Evolutionary conservation across 2,888 invertebrate genomes (phyloP).

Genomic region (Thereva nobilitata): DNA sequence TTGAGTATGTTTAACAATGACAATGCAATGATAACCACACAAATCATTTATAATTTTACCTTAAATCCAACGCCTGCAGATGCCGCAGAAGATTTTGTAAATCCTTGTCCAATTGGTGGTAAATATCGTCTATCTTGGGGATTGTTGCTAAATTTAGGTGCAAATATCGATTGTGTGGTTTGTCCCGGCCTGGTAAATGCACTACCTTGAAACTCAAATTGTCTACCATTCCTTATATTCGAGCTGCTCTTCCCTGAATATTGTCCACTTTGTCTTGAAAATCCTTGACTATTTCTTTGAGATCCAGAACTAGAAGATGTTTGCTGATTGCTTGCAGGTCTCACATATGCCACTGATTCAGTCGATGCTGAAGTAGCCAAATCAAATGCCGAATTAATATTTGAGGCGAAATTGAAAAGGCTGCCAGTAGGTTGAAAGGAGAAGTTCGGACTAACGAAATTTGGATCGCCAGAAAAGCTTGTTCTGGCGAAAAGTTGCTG

Average conservation of each 20-base stretch:
- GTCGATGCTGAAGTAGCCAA: neutral
- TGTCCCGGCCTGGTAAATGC: constrained; percentile 26
- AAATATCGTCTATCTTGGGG: neutral
- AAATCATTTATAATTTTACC: constrained; percentile 18
- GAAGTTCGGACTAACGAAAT: neutral
- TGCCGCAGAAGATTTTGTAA: neutral
- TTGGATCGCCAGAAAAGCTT: constrained; percentile 7
- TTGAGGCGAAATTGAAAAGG: constrained; percentile 29
- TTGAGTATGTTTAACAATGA: too few relatives aligned
- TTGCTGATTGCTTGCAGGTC: neutral
- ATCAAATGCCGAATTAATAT: constrained; percentile 30
- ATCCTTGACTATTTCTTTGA: constrained; percentile 1
- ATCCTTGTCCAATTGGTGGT: neutral
- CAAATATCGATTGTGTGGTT: neutral
- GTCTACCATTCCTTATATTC: constrained; percentile 25
- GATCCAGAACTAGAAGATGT: neutral
- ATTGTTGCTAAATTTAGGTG: neutral
- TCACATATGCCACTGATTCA: neutral
- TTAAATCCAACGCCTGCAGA: neutral
- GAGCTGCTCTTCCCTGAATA: neutral
- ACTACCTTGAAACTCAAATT: constrained; percentile 33
- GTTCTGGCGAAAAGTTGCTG: neutral
- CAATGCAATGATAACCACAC: too few relatives aligned
- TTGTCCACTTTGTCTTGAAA: constrained; percentile 1
- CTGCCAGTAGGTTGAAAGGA: neutral